Evolutionary conservation across 1,140 invertebrate genomes (phyloP).

Genomic region (Arion vulgaris): DNA sequence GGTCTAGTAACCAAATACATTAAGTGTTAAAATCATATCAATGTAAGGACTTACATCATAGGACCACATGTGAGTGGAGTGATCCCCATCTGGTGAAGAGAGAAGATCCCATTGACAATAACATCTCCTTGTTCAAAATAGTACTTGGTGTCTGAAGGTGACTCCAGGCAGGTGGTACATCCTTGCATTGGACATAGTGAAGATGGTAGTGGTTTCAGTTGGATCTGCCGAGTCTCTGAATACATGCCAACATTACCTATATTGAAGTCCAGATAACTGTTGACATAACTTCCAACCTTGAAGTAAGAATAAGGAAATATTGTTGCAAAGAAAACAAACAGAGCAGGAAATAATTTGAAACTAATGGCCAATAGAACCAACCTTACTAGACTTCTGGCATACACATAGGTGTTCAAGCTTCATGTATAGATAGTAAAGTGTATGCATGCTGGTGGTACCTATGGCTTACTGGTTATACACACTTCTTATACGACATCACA

Average conservation of each 20-base stretch:
- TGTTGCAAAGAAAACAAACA: neutral
- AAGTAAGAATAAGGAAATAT: slow-evolving; percentile 28
- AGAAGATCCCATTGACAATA: slow-evolving; percentile 63
- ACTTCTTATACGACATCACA: too few species aligned
- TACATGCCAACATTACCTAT: slow-evolving; percentile 58
- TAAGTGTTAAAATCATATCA: too few species aligned
- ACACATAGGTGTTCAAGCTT: too few species aligned
- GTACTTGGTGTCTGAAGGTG: slow-evolving; percentile 51
- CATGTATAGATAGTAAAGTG: too few species aligned
- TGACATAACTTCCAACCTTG: slow-evolving; percentile 59
- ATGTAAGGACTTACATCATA: slow-evolving; percentile 38
- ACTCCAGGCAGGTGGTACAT: slow-evolving; percentile 55
- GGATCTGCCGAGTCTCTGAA: slow-evolving; percentile 43
- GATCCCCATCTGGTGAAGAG: slow-evolving; percentile 52
- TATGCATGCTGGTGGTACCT: too few species aligned
- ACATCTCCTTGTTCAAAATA: slow-evolving; percentile 60
- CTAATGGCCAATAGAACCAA: too few species aligned
- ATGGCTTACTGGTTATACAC: too few species aligned
- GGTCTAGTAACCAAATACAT: too few species aligned
- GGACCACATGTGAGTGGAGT: slow-evolving; percentile 55
- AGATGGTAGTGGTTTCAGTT: slow-evolving; percentile 44
- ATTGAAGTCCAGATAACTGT: slow-evolving; percentile 50
- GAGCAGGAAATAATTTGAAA: too few species aligned
- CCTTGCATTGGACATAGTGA: slow-evolving; percentile 52
- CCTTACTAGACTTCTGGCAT: too few species aligned